Base-by-base conservation (phyloP, 2,113 vertebrate species). In the Nerophis lumbriciformis region DNA sequence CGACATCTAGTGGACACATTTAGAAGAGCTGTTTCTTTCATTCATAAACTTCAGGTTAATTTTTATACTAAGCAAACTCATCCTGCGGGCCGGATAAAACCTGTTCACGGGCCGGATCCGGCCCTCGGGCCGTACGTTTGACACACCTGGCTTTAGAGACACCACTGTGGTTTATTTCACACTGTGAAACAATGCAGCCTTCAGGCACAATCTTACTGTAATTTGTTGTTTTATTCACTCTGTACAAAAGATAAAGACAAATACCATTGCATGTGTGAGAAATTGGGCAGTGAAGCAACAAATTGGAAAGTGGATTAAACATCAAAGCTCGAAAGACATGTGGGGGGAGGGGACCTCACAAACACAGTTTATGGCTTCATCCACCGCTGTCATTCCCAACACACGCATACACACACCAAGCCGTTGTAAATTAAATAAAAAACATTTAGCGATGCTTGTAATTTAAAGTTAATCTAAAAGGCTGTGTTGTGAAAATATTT, bases 201-300 rank as follows among this genome's bases (percentile, higher is more conserved):
- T 52, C 21, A 48, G 3, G 58, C 38, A 35, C 14, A 28, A 28
- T 38, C 28, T 68, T 39, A 28, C 28, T 28, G 28, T 28, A 0
- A 63, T 75, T 72, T 63, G 39, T 73, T 60, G 59, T 15, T 51
- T 73, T 61, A 74, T 68, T 65, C 42, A 53, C 44, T 28, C 2
- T 55, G 49, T 13, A 69, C 8, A 66, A 38, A 61, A 69, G 53
- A 74, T 61, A 49, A 61, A 53, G 45, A 42, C 28, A 19, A 57
- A 21, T 54, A 11, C 21, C 52, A 19, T 28, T 28, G 38, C 15
- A 2, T 28, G 65, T 62, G 21, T 1, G 8, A 37, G 35, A 6
- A 54, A 50, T 39, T 37, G 47, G 19, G 28, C 64, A 61, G 39
- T 61, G 70, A 71, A 68, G 73, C 76, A 51, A 65, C 59, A 68